Evolutionary conservation across 1,140 invertebrate species (phyloP).

Genomic region (Nasonia longicornis): DNA sequence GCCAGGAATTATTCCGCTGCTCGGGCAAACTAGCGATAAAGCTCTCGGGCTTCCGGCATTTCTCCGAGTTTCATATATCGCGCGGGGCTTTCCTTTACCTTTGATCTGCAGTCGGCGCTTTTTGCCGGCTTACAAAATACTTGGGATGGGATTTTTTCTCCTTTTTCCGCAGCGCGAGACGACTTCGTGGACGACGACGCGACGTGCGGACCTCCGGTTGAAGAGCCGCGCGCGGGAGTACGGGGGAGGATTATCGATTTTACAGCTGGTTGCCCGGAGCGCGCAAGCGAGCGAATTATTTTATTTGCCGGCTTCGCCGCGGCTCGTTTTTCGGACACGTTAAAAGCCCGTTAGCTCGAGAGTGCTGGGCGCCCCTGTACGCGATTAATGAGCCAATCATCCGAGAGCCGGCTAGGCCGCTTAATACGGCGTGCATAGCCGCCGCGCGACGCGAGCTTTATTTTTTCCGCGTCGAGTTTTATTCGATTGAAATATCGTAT

Average conservation of each 20-base stretch:
- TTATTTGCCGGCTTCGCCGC: constrained; percentile 4
- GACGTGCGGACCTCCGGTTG: too few species aligned
- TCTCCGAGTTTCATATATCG: constrained; percentile 38
- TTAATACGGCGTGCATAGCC: too few species aligned
- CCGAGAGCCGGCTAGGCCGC: too few species aligned
- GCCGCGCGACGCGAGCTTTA: too few species aligned
- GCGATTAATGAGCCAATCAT: background rate
- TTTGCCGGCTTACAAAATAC: constrained; percentile 36
- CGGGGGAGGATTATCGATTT: constrained; percentile 32
- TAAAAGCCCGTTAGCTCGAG: background rate
- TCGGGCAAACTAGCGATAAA: constrained; percentile 41
- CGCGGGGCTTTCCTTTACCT: constrained; percentile 32
- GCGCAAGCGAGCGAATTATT: constrained; percentile 7
- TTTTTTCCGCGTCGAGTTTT: too few species aligned
- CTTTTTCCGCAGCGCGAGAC: background rate
- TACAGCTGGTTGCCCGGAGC: constrained; percentile 23
- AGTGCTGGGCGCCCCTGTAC: too few species aligned
- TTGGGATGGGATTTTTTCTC: constrained; percentile 34
- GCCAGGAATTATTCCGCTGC: constrained; percentile 40
- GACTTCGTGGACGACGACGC: background rate
- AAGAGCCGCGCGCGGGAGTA: background rate
- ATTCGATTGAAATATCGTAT: too few species aligned
- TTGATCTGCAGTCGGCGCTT: constrained; percentile 32
- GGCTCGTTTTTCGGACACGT: background rate
- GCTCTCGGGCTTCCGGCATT: constrained; percentile 37